Evolutionary conservation across 2,113 vertebrate genomes (phyloP), one percentile per base, ranked within the genome.

Genomic region (Pseudonaja textilis): DNA sequence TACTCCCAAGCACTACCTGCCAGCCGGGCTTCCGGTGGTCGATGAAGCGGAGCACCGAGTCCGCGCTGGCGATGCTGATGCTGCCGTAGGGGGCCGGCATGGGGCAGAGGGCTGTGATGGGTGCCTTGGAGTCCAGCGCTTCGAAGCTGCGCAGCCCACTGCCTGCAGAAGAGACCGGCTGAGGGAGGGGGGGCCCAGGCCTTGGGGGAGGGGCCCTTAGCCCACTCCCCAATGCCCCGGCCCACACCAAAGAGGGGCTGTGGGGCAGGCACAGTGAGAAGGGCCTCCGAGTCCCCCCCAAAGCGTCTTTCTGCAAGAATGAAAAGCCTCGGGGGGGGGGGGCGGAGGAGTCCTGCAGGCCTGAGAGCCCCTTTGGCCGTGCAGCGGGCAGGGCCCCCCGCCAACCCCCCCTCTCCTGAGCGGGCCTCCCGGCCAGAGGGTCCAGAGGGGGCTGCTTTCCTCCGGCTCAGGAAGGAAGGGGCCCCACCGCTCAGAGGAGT

Each of bases 11-110:
- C 81, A 16, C 14, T 81, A 99, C 99, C 99, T 99, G 99, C 20
- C 99, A 94, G 57, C 99, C 99, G 0, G 99, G 98, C 94, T 99
- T 99, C 94, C 99, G 98, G 92, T 98, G 98, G 95, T 99, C 99
- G 74, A 99, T 98, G 96, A 99, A 99, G 90, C 99, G 99, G 91
- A 99, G 98, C 93, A 99, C 98, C 0, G 99, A 99, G 97, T 99
- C 99, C 0, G 99, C 98, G 0, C 98, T 98, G 95, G 98, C 99
- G 96, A 99, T 98, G 23, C 98, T 98, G 93, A 99, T 97, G 91
- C 99, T 99, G 98, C 98, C 98, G 69, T 99, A 97, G 45, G 99
- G 99, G 34, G 99, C 97, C 0, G 99, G 99, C 99, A 99, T 99
- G 55, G 98, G 98, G n/a, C 98, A 97, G 94, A 99, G 98, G 0